These are phyloP conservation scores for Aphis gossypii DNA, from an alignment of 1,140 invertebrate species.

Conservation along the genomic window DNA sequence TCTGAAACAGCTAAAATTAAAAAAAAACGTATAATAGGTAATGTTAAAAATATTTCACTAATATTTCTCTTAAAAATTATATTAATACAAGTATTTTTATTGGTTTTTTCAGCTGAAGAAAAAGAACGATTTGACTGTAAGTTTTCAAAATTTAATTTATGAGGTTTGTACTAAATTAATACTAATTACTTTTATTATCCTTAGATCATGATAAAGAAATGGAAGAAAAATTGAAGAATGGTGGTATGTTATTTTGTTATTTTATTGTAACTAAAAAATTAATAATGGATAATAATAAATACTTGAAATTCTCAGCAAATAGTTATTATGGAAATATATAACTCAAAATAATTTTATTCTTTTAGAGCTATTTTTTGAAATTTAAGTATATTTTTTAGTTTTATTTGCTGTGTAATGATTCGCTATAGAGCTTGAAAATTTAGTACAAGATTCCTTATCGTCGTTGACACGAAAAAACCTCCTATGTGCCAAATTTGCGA, in stretches of 20 bases:
- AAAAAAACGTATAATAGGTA: conserved; percentile 19
- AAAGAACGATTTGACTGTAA: conserved; percentile 11
- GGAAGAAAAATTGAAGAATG: conserved; percentile 17
- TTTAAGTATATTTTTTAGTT: neutral
- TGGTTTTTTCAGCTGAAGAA: neutral
- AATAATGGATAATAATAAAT: too few species aligned
- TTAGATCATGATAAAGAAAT: conserved; percentile 31
- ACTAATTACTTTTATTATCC: neutral
- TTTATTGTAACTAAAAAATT: neutral
- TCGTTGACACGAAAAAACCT: too few species aligned
- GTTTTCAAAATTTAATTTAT: neutral
- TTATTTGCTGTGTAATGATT: neutral
- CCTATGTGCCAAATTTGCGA: too few species aligned
- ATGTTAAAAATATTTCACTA: neutral
- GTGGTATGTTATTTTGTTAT: conserved; percentile 34
- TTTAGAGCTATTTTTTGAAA: too few species aligned
- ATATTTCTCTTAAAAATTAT: neutral
- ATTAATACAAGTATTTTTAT: neutral
- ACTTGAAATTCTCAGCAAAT: neutral
- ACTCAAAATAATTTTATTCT: too few species aligned
- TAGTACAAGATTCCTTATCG: neutral
- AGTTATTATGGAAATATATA: too few species aligned
- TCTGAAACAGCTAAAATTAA: conserved; percentile 7
- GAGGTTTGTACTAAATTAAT: neutral
- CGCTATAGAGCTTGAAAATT: neutral